Evolutionary conservation across 2,797 vertebrate species (phyloP).

Genomic region (Myotis findleyi): DNA sequence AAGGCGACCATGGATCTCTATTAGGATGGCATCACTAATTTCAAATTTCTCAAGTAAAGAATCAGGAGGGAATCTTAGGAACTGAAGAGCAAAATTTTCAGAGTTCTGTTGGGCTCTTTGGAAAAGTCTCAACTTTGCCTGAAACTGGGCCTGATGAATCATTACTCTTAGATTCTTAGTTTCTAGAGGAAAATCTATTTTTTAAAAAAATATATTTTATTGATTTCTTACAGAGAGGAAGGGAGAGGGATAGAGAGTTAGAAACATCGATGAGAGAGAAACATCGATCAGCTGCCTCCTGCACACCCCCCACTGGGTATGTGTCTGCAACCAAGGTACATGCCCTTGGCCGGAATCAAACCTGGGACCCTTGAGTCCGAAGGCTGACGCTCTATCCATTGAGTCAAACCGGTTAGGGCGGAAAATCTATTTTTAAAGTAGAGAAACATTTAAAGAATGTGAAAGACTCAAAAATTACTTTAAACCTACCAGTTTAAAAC

Average conservation of each 20-base stretch:
- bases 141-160: neutral
- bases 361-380: too few species aligned
- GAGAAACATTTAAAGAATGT: constrained; percentile 19
- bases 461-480: constrained; percentile 57
- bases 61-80: constrained; percentile 12
- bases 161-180: constrained; percentile 17
- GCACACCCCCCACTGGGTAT: too few species aligned
- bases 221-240: too few species aligned
- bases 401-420: too few species aligned
- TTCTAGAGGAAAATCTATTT: neutral
- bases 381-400: too few species aligned
- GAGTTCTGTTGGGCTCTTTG: neutral
- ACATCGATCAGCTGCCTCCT: too few species aligned
- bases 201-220: too few species aligned
- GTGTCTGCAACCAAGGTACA: too few species aligned
- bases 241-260: too few species aligned
- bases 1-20: neutral
- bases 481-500: constrained; percentile 44
- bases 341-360: too few species aligned
- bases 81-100: neutral
- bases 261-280: too few species aligned
- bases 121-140: constrained; percentile 35
- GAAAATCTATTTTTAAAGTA: constrained; percentile 47
- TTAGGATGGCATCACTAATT: neutral
- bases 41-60: constrained; percentile 8